phyloP scores from a whole-genome alignment of 2,888 invertebrate genomes.

The Apamea epomidion region DNA sequence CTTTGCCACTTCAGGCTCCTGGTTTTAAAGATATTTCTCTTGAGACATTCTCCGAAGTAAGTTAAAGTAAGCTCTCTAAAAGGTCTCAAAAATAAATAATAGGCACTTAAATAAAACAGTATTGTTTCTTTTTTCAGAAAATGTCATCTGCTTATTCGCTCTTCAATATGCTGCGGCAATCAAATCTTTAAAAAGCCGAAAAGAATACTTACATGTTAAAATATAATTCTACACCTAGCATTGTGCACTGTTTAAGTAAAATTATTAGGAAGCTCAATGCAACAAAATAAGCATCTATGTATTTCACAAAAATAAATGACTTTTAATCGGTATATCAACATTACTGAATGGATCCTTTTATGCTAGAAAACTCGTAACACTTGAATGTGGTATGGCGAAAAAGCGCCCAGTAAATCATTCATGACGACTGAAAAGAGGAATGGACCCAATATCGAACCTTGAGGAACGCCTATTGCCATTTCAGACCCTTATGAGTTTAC shows the following conservation, averaged over 20 bases:
- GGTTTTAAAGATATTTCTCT: conserved; percentile 81
- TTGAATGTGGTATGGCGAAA: too few species aligned
- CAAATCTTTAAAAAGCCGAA: neutral
- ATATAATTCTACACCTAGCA: neutral
- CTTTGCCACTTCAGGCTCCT: conserved; percentile 75
- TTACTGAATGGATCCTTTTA: too few species aligned
- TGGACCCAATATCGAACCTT: too few species aligned
- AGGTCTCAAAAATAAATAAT: neutral
- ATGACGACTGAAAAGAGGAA: too few species aligned
- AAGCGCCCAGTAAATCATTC: too few species aligned
- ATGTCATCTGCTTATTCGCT: conserved; percentile 48
- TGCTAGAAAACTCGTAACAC: too few species aligned
- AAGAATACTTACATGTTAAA: too few species aligned
- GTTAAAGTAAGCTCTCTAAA: conserved; percentile 44
- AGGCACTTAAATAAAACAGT: too few species aligned
- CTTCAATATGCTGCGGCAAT: conserved; percentile 42
- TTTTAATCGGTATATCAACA: neutral
- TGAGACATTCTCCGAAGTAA: conserved; percentile 81
- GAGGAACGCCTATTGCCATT: too few species aligned
- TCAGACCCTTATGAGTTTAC: too few species aligned
- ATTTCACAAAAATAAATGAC: conserved; percentile 1
- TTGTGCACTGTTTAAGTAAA: neutral
- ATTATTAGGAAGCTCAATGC: neutral
- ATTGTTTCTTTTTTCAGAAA: conserved; percentile 16
- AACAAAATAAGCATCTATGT: neutral